Base-by-base conservation (phyloP, 1,140 invertebrate genomes). In the Drosophila parabipectinata region DNA sequence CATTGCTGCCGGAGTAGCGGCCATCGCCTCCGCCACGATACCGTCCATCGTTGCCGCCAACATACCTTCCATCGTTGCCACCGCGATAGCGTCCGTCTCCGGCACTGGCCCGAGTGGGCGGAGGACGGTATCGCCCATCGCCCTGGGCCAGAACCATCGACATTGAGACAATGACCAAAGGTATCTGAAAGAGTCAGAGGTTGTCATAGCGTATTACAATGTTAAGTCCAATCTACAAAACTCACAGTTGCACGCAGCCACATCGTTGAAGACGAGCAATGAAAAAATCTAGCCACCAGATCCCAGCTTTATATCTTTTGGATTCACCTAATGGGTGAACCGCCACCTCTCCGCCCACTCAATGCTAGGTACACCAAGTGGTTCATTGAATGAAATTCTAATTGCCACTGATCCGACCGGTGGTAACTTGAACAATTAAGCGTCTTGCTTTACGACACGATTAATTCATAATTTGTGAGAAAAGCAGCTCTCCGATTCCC, bases 81-180 rank as follows among this genome's bases (percentile, higher is more conserved):
- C 52, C 56, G 1, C 39, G 47, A 48, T 63, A 72, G 37, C 78
- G 59, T n/a, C 77, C 77, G 12, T 52, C 72, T 1, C 45, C 59
- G 14, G 34, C 34, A 8, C 18, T 45, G 1, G 63, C 41, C 7
- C 32, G 51, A 4, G 57, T 51, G 8, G 78, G 53, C 18, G 76
- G 68, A 54, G 90, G 76, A 50, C 75, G 74, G 71, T 92, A 92
- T 28, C 90, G 79, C 0, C 92, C 92, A 71, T 92, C 91, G 52
- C 69, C 73, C 55, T 92, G 90, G 48, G 89, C 90, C 60, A 78
- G 47, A 9, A 61, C 63, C 5, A 50, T 26, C 7, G 69, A 61
- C 26, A 37, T 10, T 3, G 34, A 37, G 9, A 72, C 51, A 32
- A 68, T 72, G 48, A 79, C 54, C 21, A 87, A 37, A 24, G 90